Evolutionary conservation across 2,113 vertebrate species (phyloP), one percentile per base, ranked within the genome.

Genomic region (Tachysurus vachellii): DNA sequence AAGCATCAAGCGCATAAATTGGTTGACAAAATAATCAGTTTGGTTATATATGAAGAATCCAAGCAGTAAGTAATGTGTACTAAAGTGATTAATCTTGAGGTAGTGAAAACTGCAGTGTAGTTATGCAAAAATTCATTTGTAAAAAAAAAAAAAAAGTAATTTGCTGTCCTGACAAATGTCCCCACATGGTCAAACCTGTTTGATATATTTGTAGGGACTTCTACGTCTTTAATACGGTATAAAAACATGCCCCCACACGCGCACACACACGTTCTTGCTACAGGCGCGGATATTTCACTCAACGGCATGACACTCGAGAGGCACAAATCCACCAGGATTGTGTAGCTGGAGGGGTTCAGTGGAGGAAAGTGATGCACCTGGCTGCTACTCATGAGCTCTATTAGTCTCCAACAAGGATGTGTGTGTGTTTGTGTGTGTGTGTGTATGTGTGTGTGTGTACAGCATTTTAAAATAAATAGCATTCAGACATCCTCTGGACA

Each of bases 361-460:
- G 70, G 28, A 76, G 84, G 31, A 54, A 84, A 47, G 64, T 57
- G 13, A n/a, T 88, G 86, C 89, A 90, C 85, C 87, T 88, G 89
- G 86, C 77, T 82, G 57, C 57, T 64, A 75, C 57, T 68, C 47
- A 88, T 79, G 70, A 88, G 79, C 81, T n/a, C 87, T 66, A 75
- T 64, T 88, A 76, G 19, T 88, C 68, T 82, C 68, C 66, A 36
- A 50, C 36, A 77, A 42, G 16, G 13, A 77, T 64, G 73, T 16
- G 42, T 70, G 82, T 23, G 28, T 84, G 82, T 54, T 28, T 56
- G 50, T 23, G 50, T 53, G 73, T 21, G 23, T 66, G 59, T 59
- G 53, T 47, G 70, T 62, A 59, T 47, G 71, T 26, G 36, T 62
- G 59, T 64, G 73, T 21, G n/a, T 7, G 59, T 23, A 47, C 31